phyloP scores from a whole-genome alignment of 2,888 invertebrate genomes.

The Tetranychus piercei region DNA sequence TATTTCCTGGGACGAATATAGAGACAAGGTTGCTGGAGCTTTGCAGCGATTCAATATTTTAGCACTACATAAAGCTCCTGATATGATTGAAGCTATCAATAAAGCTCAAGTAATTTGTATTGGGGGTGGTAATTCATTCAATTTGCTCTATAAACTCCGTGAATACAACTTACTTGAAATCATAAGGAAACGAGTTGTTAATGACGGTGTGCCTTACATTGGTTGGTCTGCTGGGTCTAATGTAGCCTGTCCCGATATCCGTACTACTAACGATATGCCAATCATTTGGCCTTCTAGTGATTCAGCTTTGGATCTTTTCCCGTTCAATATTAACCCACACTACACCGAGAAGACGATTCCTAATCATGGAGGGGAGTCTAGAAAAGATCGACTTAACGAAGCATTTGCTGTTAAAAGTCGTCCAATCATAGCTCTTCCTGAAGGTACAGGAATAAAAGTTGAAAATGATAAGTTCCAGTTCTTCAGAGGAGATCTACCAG shows the following conservation, averaged over 20 bases:
- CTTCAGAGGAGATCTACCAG: background rate
- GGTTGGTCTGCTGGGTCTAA: constrained; percentile 67
- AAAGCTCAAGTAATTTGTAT: constrained; percentile 51
- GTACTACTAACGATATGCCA: constrained; percentile 75
- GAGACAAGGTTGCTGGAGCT: constrained; percentile 41
- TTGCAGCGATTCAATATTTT: constrained; percentile 37
- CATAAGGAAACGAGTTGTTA: constrained; percentile 38
- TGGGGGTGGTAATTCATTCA: constrained; percentile 60
- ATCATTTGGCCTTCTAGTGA: constrained; percentile 57
- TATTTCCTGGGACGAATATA: constrained; percentile 47
- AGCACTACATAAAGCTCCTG: constrained; percentile 43
- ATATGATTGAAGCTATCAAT: constrained; percentile 42
- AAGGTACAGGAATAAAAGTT: constrained; percentile 20
- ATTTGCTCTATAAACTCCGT: constrained; percentile 49
- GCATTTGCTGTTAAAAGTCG: constrained; percentile 15
- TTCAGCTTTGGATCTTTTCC: constrained; percentile 50
- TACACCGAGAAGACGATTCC: constrained; percentile 46
- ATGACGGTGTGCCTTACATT: constrained; percentile 49
- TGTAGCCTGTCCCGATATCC: constrained; percentile 56
- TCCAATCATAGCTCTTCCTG: constrained; percentile 19
- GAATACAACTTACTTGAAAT: constrained; percentile 45
- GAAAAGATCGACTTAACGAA: constrained; percentile 20
- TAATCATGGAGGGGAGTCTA: constrained; percentile 16
- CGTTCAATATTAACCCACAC: constrained; percentile 70
- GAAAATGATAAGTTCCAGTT: constrained; percentile 13